Conservation (phyloP, 2,888 invertebrate genomes). For the Reticulitermes lucifugus region DNA sequence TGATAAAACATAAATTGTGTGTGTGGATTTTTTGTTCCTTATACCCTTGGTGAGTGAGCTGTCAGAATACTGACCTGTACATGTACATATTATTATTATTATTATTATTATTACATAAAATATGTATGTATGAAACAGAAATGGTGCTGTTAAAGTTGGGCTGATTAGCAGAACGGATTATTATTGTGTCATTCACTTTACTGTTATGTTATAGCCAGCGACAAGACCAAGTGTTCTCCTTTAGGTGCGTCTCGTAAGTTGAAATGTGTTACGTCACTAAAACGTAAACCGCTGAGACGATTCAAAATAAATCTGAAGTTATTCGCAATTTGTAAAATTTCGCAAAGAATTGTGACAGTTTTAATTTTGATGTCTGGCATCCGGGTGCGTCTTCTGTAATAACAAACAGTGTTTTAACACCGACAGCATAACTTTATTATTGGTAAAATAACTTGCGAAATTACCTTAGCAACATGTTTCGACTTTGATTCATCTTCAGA, state of each 20-base stretch:
- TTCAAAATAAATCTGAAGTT: neutral
- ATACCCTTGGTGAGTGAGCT: neutral
- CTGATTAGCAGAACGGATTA: neutral
- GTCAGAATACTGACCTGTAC: neutral
- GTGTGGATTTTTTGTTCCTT: neutral
- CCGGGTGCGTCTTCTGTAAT: too few species aligned
- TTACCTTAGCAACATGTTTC: too few species aligned
- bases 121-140: neutral
- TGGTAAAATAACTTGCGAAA: too few species aligned
- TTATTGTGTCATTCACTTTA: neutral
- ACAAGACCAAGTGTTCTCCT: neutral
- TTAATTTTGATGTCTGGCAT: too few species aligned
- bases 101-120: neutral
- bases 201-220: neutral
- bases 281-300: neutral
- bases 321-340: neutral
- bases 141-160: neutral
- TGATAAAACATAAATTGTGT: neutral
- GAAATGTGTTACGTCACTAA: neutral
- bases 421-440: too few species aligned
- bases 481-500: too few species aligned
- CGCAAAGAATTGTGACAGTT: neutral
- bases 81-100: neutral
- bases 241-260: neutral
- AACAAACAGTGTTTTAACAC: too few species aligned